These are phyloP conservation scores for Galagoides demidoff DNA, from an alignment of 2,797 vertebrate genomes.

Conservation along the genomic window DNA sequence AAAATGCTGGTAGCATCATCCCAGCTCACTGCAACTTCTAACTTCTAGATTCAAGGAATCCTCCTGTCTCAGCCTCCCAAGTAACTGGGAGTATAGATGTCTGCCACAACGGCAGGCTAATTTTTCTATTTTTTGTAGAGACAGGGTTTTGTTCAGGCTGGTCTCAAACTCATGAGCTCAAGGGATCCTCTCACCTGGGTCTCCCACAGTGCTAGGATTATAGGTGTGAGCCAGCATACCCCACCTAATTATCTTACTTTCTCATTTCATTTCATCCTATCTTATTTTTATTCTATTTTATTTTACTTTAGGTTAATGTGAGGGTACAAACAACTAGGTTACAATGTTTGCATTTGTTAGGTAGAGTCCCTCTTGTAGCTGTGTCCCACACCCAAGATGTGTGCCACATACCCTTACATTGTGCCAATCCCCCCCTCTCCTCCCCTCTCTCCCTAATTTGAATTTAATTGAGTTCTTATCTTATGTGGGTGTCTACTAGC, in stretches of 20 bases:
- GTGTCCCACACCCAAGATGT: too few species aligned
- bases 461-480: too few species aligned
- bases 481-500: too few species aligned
- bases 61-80: not conserved
- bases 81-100: not conserved
- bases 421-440: too few species aligned
- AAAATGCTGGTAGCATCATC: not conserved
- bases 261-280: too few species aligned
- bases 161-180: not conserved
- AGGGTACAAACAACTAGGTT: too few species aligned
- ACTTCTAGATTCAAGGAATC: not conserved
- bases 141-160: not conserved
- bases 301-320: too few species aligned
- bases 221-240: not conserved
- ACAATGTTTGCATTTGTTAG: too few species aligned
- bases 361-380: too few species aligned
- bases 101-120: not conserved
- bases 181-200: not conserved
- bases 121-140: not conserved
- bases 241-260: not conserved
- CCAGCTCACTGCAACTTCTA: not conserved
- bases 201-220: not conserved
- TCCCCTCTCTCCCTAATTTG: too few species aligned
- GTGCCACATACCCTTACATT: too few species aligned
- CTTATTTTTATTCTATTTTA: too few species aligned